phyloP scores from a whole-genome alignment of 2,888 invertebrate genomes.

The Rhaphigaster nebulosa region DNA sequence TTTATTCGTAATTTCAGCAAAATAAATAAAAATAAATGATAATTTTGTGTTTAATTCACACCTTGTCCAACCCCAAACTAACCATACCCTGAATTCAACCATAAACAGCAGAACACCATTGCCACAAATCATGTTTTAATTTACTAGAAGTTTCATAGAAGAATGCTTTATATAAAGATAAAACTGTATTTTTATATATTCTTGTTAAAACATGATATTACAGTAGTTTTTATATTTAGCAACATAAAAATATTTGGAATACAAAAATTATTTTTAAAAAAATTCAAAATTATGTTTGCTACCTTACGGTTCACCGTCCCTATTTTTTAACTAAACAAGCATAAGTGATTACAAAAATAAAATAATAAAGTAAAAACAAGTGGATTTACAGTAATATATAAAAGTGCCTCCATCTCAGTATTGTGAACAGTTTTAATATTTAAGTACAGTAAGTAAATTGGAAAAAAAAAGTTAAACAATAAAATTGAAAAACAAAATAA shows the following conservation, averaged over 20 bases:
- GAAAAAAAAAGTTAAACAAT: background rate
- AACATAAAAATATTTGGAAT: background rate
- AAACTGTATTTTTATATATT: background rate
- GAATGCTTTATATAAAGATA: constrained; percentile 1
- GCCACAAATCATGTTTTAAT: background rate
- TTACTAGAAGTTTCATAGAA: background rate
- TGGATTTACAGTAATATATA: background rate
- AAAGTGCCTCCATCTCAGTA: constrained; percentile 19
- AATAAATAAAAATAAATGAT: background rate
- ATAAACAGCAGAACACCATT: background rate
- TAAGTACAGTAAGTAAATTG: background rate
- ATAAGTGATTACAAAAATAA: background rate
- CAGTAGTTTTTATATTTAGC: background rate
- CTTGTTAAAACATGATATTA: constrained; percentile 11
- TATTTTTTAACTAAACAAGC: constrained; percentile 19
- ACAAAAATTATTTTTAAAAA: background rate
- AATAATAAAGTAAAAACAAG: background rate
- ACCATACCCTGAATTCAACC: background rate
- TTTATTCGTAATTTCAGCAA: background rate
- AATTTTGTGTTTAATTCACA: background rate
- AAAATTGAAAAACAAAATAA: background rate
- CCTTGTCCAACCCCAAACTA: background rate
- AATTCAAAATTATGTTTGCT: background rate
- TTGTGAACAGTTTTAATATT: constrained; percentile 5
- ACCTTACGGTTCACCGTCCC: background rate